These are phyloP conservation scores for Coregonus ussuriensis DNA, from an alignment of 2,797 vertebrate genomes.

Conservation along the genomic window DNA sequence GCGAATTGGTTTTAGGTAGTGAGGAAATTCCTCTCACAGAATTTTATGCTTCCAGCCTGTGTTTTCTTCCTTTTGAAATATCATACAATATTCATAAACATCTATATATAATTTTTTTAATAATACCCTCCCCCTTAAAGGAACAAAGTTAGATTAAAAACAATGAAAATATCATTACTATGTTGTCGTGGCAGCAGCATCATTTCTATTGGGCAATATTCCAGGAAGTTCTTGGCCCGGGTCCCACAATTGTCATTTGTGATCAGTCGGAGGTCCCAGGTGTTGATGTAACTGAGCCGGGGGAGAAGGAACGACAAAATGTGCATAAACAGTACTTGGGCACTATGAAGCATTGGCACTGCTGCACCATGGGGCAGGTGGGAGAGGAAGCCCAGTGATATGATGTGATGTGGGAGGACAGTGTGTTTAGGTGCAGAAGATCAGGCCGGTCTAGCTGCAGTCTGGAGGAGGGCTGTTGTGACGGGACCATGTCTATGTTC, in stretches of 20 bases:
- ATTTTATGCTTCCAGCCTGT: constrained; percentile 40
- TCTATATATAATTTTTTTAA: constrained; percentile 10
- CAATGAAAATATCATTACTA: constrained; percentile 64
- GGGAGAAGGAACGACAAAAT: constrained; percentile 39
- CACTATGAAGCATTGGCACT: constrained; percentile 40
- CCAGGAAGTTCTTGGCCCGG: constrained; percentile 48
- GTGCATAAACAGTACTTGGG: constrained; percentile 1
- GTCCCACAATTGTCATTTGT: constrained; percentile 54
- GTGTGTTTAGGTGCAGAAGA: constrained; percentile 37
- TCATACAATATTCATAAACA: constrained; percentile 65
- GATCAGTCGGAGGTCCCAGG: constrained; percentile 52
- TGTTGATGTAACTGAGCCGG: constrained; percentile 39
- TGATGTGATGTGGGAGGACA: constrained; percentile 6
- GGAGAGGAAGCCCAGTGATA: neutral
- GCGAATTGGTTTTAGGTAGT: neutral
- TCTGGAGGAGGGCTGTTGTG: constrained; percentile 22
- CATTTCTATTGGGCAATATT: constrained; percentile 46
- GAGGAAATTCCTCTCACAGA: neutral
- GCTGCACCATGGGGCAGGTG: neutral
- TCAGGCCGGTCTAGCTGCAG: constrained; percentile 24
- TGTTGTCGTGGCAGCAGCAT: constrained; percentile 42
- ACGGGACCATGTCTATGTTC: neutral
- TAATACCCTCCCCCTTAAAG: constrained; percentile 40
- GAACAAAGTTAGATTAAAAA: constrained; percentile 61
- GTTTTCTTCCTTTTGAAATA: constrained; percentile 53